Percentiles rank a stretch among this genome's conserved stretches.
phyloP scores from a whole-genome alignment of 2,113 vertebrate genomes.

The Misgurnus anguillicaudatus region DNA sequence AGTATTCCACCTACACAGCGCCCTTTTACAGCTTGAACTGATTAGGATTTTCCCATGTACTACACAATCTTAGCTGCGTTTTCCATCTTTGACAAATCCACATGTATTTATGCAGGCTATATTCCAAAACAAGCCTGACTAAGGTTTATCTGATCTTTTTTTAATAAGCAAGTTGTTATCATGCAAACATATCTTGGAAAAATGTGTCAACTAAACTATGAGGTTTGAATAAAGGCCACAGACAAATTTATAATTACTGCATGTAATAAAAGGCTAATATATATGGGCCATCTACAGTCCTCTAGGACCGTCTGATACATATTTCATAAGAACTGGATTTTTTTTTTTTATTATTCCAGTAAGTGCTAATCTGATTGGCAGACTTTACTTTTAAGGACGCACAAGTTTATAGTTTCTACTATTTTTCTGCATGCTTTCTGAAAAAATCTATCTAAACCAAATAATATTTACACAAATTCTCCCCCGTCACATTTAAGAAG shows the following conservation, averaged over 20 bases:
- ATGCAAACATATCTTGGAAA: too few relatives aligned
- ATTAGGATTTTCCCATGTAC: slow-evolving; percentile 51
- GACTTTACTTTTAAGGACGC: too few relatives aligned
- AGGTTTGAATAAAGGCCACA: neutral
- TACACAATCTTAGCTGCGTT: slow-evolving; percentile 7
- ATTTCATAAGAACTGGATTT: too few relatives aligned
- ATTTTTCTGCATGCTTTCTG: too few relatives aligned
- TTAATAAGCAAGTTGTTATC: too few relatives aligned
- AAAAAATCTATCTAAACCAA: neutral
- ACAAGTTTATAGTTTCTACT: too few relatives aligned
- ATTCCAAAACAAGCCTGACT: neutral
- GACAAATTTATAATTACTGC: neutral
- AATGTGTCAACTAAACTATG: too few relatives aligned
- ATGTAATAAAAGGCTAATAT: neutral
- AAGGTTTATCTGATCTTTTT: too few relatives aligned
- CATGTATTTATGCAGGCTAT: slow-evolving; percentile 12
- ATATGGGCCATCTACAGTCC: too few relatives aligned
- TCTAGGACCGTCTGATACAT: too few relatives aligned
- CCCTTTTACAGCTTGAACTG: slow-evolving; percentile 49
- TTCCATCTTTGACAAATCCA: slow-evolving; percentile 22
- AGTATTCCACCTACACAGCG: slow-evolving; percentile 46
- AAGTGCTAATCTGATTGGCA: too few relatives aligned
- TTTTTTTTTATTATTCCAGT: too few relatives aligned
- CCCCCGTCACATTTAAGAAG: neutral
- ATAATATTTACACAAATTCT: neutral